Conservation (phyloP, 2,113 vertebrate genomes). For the Pygoscelis adeliae region DNA sequence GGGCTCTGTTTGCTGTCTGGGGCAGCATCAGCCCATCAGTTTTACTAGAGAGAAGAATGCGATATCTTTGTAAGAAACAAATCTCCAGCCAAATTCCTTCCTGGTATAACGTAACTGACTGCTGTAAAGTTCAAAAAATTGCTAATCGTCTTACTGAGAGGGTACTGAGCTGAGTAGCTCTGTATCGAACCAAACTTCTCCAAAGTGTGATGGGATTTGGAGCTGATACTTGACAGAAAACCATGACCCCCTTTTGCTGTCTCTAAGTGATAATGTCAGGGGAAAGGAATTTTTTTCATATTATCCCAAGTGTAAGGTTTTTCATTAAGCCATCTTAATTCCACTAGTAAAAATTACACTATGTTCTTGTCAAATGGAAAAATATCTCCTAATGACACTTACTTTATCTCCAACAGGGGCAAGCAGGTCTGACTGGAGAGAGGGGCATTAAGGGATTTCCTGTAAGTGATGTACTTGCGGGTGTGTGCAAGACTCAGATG, state of each 20-base stretch:
- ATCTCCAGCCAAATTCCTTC: slow-evolving; percentile 28
- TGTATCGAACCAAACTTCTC: background rate
- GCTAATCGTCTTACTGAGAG: slow-evolving; percentile 7
- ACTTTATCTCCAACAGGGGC: slow-evolving; percentile 77
- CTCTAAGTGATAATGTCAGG: slow-evolving; percentile 40
- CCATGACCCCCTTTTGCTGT: slow-evolving; percentile 29
- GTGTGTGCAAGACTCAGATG: background rate
- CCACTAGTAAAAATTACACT: slow-evolving; percentile 6
- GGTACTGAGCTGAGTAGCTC: slow-evolving; percentile 5
- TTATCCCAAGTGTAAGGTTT: slow-evolving; percentile 30
- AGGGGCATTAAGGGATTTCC: slow-evolving; percentile 69
- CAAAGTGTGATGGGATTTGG: slow-evolving; percentile 28
- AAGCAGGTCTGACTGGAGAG: slow-evolving; percentile 77
- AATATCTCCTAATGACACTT: slow-evolving; percentile 51
- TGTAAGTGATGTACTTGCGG: slow-evolving; percentile 77
- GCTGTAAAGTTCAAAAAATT: slow-evolving; percentile 19
- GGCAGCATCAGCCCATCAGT: background rate
- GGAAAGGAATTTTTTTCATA: background rate
- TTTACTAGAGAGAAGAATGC: background rate
- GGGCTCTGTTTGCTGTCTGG: background rate
- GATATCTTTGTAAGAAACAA: background rate
- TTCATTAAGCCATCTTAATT: slow-evolving; percentile 48
- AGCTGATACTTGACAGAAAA: slow-evolving; percentile 31
- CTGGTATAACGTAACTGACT: background rate
- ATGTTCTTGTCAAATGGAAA: slow-evolving; percentile 42